These are phyloP conservation scores for Oxyura jamaicensis DNA, from an alignment of 2,113 vertebrate genomes.

Conservation along the genomic window DNA sequence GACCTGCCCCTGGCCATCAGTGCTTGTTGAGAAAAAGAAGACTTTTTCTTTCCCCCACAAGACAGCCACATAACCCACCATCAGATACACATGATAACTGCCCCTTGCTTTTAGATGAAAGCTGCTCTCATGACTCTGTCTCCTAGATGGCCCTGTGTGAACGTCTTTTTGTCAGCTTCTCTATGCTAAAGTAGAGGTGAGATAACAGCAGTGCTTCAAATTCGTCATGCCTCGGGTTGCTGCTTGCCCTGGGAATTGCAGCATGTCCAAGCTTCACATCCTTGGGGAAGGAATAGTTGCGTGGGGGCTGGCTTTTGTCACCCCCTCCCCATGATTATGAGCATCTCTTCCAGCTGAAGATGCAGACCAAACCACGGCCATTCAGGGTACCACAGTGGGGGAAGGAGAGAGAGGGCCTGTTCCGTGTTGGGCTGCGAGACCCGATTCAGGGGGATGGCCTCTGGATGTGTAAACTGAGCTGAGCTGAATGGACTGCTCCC, in stretches of 20 bases:
- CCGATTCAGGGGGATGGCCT: background rate
- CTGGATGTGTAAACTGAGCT: background rate
- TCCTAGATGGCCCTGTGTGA: background rate
- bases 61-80: rapidly evolving
- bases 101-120: background rate
- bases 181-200: background rate
- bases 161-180: background rate
- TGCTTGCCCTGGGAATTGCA: background rate
- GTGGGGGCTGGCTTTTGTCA: background rate
- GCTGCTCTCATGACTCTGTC: background rate
- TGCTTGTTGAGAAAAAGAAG: background rate
- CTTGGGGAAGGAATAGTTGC: background rate
- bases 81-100: background rate
- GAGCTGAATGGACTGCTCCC: background rate
- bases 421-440: background rate
- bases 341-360: background rate
- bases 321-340: rapidly evolving
- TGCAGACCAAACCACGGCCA: background rate
- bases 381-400: background rate
- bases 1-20: background rate
- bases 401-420: background rate
- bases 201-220: background rate
- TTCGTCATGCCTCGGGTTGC: background rate
- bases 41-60: no score
- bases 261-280: background rate